These are phyloP conservation scores for Pogonognathellus flavescens DNA, from an alignment of 1,140 invertebrate genomes.

Conservation along the genomic window DNA sequence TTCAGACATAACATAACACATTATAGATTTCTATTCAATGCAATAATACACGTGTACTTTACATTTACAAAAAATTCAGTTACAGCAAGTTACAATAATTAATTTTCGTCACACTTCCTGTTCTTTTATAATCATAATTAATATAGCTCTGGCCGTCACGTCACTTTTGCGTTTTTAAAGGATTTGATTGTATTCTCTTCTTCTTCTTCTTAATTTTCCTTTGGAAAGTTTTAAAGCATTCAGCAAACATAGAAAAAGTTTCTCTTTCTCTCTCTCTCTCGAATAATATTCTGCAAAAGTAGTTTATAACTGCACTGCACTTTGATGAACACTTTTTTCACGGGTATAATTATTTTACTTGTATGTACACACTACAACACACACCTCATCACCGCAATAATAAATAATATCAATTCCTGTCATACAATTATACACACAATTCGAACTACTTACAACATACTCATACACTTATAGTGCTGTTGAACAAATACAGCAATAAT, in stretches of 20 bases:
- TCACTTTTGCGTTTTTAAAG: neutral
- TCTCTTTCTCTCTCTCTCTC: no score
- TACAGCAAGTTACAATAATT: no score
- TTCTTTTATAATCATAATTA: neutral
- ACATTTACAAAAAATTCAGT: no score
- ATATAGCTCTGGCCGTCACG: neutral
- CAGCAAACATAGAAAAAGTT: neutral
- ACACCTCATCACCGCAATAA: slow-evolving; percentile 1
- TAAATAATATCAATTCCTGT: slow-evolving; percentile 6
- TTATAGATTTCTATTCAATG: no score
- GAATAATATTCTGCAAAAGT: neutral
- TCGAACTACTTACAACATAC: neutral
- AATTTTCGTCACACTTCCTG: neutral
- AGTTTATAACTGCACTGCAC: slow-evolving; percentile 3
- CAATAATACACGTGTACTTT: no score
- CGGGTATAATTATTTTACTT: neutral
- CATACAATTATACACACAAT: no score
- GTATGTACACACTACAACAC: slow-evolving; percentile 37
- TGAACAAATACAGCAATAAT: neutral
- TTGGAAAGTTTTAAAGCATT: neutral
- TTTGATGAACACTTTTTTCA: slow-evolving; percentile 32
- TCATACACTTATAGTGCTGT: neutral
- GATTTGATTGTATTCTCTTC: neutral
- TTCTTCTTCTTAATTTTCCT: neutral
- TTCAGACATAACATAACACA: no score